phyloP scores from a whole-genome alignment of 2,888 invertebrate genomes.

The Lithophane socia region DNA sequence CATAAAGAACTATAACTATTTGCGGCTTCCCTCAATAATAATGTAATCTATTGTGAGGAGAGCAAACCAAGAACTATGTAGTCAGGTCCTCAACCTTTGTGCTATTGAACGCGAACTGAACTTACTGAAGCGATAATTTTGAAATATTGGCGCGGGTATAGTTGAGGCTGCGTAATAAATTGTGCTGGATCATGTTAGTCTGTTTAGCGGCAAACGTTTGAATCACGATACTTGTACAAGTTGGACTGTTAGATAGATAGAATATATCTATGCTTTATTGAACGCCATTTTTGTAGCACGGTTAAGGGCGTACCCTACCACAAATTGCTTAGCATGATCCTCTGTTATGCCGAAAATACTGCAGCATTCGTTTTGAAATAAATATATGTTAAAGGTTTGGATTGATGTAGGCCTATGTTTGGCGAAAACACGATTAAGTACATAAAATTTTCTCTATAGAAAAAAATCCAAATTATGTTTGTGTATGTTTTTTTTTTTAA shows the following conservation, averaged over 20 bases:
- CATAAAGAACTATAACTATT: conserved; percentile 44
- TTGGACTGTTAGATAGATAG: not conserved
- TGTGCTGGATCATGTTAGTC: not conserved
- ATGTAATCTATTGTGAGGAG: conserved; percentile 50
- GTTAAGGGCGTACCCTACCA: no score
- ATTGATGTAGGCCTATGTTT: no score
- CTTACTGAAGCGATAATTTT: conserved; percentile 12
- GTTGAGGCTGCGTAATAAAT: conserved; percentile 27
- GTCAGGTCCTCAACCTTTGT: conserved; percentile 52
- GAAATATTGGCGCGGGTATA: conserved; percentile 12
- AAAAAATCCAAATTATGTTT: no score
- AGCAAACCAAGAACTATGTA: conserved; percentile 27
- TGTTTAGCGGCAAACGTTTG: conserved; percentile 3
- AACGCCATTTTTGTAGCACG: not conserved
- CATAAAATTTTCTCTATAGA: no score
- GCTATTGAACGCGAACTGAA: conserved; percentile 26
- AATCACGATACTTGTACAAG: conserved; percentile 1
- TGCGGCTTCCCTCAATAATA: conserved; percentile 50
- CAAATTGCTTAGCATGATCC: no score
- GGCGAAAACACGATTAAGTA: no score
- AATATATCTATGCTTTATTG: not conserved
- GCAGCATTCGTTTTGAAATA: no score
- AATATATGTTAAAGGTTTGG: no score
- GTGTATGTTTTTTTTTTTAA: no score
- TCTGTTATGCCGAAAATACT: no score